Conservation (phyloP, 2,888 invertebrate species). For the Julus scanicus region DNA sequence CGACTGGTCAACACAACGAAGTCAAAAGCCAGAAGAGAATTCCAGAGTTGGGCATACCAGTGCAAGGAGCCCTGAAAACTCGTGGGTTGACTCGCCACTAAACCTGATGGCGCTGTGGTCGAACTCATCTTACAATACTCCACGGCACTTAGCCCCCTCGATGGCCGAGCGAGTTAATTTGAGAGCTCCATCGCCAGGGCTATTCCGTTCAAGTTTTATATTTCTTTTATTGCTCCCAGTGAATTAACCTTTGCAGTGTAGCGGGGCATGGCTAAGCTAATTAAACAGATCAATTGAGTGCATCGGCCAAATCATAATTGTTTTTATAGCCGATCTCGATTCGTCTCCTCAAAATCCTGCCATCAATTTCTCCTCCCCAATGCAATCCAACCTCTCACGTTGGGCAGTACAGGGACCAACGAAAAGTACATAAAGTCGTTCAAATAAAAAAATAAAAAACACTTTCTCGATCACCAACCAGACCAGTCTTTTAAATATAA, state of each 20-base stretch:
- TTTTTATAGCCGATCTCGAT: slow-evolving; percentile 39
- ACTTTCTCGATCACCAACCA: background rate
- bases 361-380: background rate
- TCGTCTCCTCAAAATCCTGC: slow-evolving; percentile 26
- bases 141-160: background rate
- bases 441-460: background rate
- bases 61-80: no score
- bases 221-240: slow-evolving; percentile 38
- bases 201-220: slow-evolving; percentile 36
- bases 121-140: background rate
- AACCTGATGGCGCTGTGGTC: background rate
- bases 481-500: no score
- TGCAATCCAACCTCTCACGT: background rate
- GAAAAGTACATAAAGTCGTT: no score
- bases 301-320: slow-evolving; percentile 36
- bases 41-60: no score
- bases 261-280: slow-evolving; percentile 35
- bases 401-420: background rate
- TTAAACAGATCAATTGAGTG: slow-evolving; percentile 42
- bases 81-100: no score
- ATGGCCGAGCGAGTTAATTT: slow-evolving; percentile 24
- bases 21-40: no score
- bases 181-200: slow-evolving; percentile 16
- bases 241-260: slow-evolving; percentile 32
- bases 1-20: no score